phyloP scores from a whole-genome alignment of 1,140 invertebrate genomes.

The Drosophila busckii region DNA sequence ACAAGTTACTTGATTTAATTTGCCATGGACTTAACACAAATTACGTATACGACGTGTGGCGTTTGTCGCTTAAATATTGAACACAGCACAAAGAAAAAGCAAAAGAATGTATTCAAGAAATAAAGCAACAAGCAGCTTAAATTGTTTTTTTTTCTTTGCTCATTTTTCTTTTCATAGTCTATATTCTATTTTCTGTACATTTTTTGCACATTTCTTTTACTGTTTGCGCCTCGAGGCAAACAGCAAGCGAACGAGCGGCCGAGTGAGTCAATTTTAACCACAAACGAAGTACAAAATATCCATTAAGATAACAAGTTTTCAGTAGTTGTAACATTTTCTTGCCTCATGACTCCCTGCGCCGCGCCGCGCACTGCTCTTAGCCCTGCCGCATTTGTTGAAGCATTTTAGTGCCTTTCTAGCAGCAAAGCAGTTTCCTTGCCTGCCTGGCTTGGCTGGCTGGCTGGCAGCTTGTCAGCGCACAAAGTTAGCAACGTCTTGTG shows the following conservation, averaged over 20 bases:
- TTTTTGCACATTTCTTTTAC: constrained; percentile 1
- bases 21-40: constrained; percentile 7
- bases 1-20: constrained; percentile 32
- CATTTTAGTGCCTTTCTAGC: constrained; percentile 55
- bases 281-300: constrained; percentile 76
- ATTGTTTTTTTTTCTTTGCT: constrained; percentile 6
- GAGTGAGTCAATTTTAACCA: constrained; percentile 71
- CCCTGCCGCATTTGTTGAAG: constrained; percentile 29
- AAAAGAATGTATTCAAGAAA: constrained; percentile 16
- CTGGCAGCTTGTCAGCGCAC: constrained; percentile 34
- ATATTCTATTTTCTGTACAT: neutral
- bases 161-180: constrained; percentile 4
- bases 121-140: constrained; percentile 24
- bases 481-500: constrained; percentile 39
- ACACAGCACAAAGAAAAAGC: neutral
- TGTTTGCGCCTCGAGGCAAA: constrained; percentile 15
- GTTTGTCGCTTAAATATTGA: constrained; percentile 16
- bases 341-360: constrained; percentile 2
- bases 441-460: neutral
- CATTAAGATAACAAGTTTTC: constrained; percentile 77
- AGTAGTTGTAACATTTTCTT: constrained; percentile 72
- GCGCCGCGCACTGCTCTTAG: neutral
- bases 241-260: constrained; percentile 19
- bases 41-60: constrained; percentile 14
- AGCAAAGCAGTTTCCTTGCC: constrained; percentile 14